Evolutionary conservation across 2,797 vertebrate species (phyloP), one percentile per base, ranked within the genome.

Genomic region (Rhabdomys pumilio): DNA sequence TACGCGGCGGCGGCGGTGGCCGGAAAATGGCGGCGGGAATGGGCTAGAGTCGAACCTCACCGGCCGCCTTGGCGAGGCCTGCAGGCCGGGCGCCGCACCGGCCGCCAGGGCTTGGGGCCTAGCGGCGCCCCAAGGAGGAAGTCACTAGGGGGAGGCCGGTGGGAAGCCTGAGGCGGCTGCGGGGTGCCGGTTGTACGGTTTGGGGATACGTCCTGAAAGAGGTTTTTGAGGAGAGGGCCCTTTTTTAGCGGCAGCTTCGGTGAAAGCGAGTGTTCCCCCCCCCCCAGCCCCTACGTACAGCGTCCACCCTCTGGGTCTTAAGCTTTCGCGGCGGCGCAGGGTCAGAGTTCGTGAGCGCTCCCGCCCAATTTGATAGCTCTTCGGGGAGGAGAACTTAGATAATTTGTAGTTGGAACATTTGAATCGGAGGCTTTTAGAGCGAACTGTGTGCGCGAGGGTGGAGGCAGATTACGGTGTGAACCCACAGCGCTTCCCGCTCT

Each of bases 21-120:
- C 97, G 95, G 97, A 97, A 98, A 97, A 98, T 98, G 97, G 97
- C 97, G 97, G 96, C 97, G 96, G 85, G 91, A 96, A 84, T 89
- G 93, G 94, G 95, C 79, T 63, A 17, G 57, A 92, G 90, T 34
- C 4, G 79, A 80, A 6, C 38, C 26, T 89, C 63, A 84, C 84
- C 72, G 73, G 81, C n/a, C 12, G 77, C 73, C 50, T 87, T 87
- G 59, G 75, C 24, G 29, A 44, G 96, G 92, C 91, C 90, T 91
- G 81, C 61, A 73, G 82, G 81, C 87, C 41, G 38, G 77, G 76
- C 34, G 34, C 88, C 55, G 50, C n/a, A 79, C 82, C 44, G 34
- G 75, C 84, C 72, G 47, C 86, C 9, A 19, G 53, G 77, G 57
- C 47, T 80, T 61, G 84, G 65, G 96, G 97, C 97, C 97, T 97